Conservation (phyloP, 1,140 invertebrate species). For the Ruditapes philippinarum region DNA sequence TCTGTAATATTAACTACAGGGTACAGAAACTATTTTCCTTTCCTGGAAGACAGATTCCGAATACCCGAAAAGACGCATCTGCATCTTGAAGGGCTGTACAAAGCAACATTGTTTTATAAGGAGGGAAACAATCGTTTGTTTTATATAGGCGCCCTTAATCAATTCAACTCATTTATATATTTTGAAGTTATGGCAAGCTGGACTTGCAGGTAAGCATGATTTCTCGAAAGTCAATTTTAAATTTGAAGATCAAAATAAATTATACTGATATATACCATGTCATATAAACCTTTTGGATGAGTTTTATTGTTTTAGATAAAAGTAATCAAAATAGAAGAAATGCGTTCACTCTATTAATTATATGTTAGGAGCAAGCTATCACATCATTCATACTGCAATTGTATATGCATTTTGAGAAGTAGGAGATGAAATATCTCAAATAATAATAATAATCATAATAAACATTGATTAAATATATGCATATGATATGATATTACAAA, state of each 20-base stretch:
- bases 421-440: neutral
- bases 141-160: neutral
- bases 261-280: neutral
- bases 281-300: neutral
- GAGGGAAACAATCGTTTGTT: neutral
- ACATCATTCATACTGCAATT: too few species aligned
- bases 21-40: conserved; percentile 57
- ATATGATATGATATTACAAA: neutral
- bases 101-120: conserved; percentile 3
- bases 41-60: conserved; percentile 17
- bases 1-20: conserved; percentile 59
- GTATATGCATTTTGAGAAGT: too few species aligned
- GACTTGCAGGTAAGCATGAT: conserved; percentile 50
- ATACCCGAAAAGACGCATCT: neutral
- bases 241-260: neutral
- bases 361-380: too few species aligned
- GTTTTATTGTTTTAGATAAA: neutral
- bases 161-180: neutral
- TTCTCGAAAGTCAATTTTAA: neutral
- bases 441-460: neutral
- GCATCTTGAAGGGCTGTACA: conserved; percentile 52
- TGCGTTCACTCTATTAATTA: neutral
- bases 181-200: conserved; percentile 42
- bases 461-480: neutral
- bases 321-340: neutral